Evolutionary conservation across 2,797 vertebrate species (phyloP), one percentile per base, ranked within the genome.

Genomic region (Alosa sapidissima): DNA sequence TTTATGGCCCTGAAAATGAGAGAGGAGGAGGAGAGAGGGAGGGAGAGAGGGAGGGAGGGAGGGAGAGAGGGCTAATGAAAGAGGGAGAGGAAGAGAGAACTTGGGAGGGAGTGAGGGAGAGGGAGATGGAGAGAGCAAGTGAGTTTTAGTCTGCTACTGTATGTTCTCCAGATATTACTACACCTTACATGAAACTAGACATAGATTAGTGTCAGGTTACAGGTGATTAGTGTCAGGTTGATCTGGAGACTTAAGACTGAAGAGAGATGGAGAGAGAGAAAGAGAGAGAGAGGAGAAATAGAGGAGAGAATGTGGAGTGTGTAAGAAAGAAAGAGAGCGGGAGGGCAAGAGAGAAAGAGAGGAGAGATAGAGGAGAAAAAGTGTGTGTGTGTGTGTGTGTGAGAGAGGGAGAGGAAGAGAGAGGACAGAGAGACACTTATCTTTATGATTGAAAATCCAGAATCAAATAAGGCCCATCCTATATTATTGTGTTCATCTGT

Each of bases 1-100:
- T 75, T 75, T 41, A 75, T 75, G 68, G 68, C 3, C 33, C 68
- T 75, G 68, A 75, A 75, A 75, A 75, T 75, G 68, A 75, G 68
- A 41, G 11, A 16, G 33, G 68, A 6, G 33, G 33, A 33, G 24
- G 24, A 62, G 9, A 28, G n/a, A 11, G 8, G n/a, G n/a, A 11
- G n/a, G 16, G n/a, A 65, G 6, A n/a, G n/a, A 65, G n/a, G 24
- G 24, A 11, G 6, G 1, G n/a, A 24, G 8, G 0, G n/a, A 62
- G 60, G 19, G 58, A 24, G 21, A 24, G 58, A 7, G 5, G n/a
- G n/a, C n/a, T n/a, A n/a, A n/a, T n/a, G n/a, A n/a, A n/a, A 19
- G 58, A 24, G 58, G n/a, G 19, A 60, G 21, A 19, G 58, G 58
- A 24, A 8, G 21, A 21, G 9, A 9, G 21, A n/a, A n/a, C n/a